Conservation (phyloP, 2,797 vertebrate species). For the Pseudochirops cupreus region DNA sequence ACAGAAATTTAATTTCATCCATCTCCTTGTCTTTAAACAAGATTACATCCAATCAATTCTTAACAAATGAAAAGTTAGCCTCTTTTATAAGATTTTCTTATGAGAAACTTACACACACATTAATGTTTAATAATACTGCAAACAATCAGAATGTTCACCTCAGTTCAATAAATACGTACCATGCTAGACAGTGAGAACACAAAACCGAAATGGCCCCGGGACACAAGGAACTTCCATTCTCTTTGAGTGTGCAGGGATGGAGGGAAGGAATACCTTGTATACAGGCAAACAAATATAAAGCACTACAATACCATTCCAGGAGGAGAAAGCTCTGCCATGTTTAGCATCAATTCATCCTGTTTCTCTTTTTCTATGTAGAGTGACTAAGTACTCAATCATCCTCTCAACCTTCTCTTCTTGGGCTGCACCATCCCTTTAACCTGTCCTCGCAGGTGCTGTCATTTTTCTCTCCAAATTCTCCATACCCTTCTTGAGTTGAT, state of each 20-base stretch:
- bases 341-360: not conserved
- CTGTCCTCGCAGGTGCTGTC: not conserved
- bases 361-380: not conserved
- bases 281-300: not conserved
- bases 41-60: constrained; percentile 3
- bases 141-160: not conserved
- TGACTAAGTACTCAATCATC: not conserved
- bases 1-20: not conserved
- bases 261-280: not conserved
- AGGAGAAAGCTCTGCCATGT: not conserved
- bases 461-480: constrained; percentile 7
- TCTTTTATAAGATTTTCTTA: constrained; percentile 20
- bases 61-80: constrained; percentile 26
- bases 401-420: not conserved
- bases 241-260: not conserved
- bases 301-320: not conserved
- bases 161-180: not conserved
- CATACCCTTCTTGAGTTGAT: not conserved
- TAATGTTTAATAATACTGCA: not conserved
- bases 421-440: not conserved
- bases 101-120: not conserved
- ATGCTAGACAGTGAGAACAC: not conserved
- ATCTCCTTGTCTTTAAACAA: constrained; percentile 14
- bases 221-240: not conserved
- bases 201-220: not conserved